Conservation (phyloP, 2,113 vertebrate genomes). For the Galeopterus variegatus region DNA sequence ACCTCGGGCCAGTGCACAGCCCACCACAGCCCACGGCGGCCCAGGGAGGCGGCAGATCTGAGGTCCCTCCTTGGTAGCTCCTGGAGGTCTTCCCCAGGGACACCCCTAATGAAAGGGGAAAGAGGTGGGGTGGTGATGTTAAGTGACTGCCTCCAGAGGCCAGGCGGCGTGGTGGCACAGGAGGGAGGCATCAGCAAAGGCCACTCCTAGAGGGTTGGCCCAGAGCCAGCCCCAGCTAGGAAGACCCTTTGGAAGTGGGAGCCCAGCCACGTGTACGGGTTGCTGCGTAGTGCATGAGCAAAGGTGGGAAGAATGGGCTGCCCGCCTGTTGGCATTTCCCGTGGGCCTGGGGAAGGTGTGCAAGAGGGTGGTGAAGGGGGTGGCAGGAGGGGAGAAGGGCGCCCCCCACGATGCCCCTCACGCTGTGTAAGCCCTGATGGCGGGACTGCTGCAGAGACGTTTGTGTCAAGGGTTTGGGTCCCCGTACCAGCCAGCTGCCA, state of each 20-base stretch:
- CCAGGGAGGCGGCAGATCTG: no score
- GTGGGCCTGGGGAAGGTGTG: no score
- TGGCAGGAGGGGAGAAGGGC: no score
- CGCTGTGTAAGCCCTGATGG: no score
- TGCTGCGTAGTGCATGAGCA: neutral
- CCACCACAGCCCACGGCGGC: neutral
- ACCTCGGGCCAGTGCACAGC: neutral
- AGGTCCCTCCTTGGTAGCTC: neutral
- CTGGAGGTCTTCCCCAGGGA: neutral
- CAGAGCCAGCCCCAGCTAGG: rapidly evolving
- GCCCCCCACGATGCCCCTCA: no score
- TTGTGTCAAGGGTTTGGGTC: no score
- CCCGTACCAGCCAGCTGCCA: no score
- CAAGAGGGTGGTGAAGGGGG: no score
- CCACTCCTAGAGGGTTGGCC: neutral
- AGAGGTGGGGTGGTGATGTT: neutral
- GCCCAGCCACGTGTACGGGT: no score
- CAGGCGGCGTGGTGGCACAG: neutral
- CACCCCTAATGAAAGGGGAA: neutral
- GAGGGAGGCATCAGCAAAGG: neutral
- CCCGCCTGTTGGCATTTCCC: no score
- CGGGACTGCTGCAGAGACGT: no score
- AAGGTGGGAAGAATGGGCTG: rapidly evolving
- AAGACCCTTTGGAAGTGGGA: neutral
- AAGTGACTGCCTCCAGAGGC: no score